Conservation (phyloP, 1,140 invertebrate species). For the Trachymyrmex septentrionalis region DNA sequence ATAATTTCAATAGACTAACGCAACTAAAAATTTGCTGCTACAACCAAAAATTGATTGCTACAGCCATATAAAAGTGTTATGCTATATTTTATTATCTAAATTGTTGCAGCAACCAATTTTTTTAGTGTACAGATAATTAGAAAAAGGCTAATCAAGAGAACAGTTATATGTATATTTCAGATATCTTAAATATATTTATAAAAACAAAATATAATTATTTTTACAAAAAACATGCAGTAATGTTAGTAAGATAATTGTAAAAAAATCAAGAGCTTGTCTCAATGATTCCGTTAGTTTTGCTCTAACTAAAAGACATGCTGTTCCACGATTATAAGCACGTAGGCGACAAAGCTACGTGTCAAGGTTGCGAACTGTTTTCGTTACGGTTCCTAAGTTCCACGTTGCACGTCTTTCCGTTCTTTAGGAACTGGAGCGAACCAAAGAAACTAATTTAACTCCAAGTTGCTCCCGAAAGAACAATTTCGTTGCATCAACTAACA, state of each 20-base stretch:
- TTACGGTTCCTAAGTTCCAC: slow-evolving; percentile 72
- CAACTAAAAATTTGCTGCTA: too few species aligned
- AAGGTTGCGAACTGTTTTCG: slow-evolving; percentile 74
- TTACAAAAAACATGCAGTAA: neutral
- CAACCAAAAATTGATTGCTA: too few species aligned
- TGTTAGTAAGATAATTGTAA: slow-evolving; percentile 17
- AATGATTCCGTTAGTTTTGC: slow-evolving; percentile 60
- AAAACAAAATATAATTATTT: neutral
- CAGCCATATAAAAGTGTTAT: too few species aligned
- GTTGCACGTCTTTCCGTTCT: slow-evolving; percentile 67
- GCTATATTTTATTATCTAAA: too few species aligned
- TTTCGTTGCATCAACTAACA: slow-evolving; percentile 1
- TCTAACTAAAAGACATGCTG: slow-evolving; percentile 40
- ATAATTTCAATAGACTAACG: too few species aligned
- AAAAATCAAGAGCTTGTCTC: neutral
- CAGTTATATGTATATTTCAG: neutral
- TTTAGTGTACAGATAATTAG: neutral
- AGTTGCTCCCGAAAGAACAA: slow-evolving; percentile 36
- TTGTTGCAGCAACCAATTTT: too few species aligned
- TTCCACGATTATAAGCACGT: slow-evolving; percentile 59
- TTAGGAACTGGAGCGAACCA: slow-evolving; percentile 63
- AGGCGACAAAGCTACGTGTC: slow-evolving; percentile 69
- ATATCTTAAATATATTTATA: slow-evolving; percentile 3
- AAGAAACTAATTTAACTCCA: slow-evolving; percentile 22
- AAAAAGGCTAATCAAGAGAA: neutral